These are phyloP conservation scores for Ormia ochracea DNA, from an alignment of 2,888 invertebrate species.

Conservation along the genomic window DNA sequence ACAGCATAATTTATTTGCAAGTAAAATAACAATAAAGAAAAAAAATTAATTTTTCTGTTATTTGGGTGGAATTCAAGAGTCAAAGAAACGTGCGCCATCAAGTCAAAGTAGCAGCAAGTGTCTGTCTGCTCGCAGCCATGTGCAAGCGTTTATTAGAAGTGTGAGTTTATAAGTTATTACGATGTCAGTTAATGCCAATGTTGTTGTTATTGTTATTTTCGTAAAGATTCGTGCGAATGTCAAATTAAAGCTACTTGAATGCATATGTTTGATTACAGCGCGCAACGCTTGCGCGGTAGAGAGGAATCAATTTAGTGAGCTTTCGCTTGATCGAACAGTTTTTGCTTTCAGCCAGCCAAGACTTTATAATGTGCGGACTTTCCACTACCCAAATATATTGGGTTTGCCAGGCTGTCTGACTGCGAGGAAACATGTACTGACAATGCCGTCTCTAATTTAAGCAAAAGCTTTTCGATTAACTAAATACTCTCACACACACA, in stretches of 20 bases:
- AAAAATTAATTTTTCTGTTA: slow-evolving; percentile 9
- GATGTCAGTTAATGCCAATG: not conserved
- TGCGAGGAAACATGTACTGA: not conserved
- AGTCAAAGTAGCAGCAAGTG: slow-evolving; percentile 19
- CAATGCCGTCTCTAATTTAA: not conserved
- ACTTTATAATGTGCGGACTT: too few relatives aligned
- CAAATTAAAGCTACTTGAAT: slow-evolving; percentile 34
- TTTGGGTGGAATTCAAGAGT: slow-evolving; percentile 4
- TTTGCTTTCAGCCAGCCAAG: too few relatives aligned
- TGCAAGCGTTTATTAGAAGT: not conserved
- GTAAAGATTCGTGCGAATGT: slow-evolving; percentile 60
- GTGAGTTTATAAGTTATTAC: slow-evolving; percentile 6
- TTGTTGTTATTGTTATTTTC: slow-evolving; percentile 21
- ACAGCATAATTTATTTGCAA: slow-evolving; percentile 26
- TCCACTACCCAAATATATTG: too few relatives aligned
- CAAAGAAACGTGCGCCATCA: not conserved
- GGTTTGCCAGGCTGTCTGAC: not conserved
- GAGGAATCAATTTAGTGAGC: not conserved
- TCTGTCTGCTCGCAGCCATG: not conserved
- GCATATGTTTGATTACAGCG: slow-evolving; percentile 12
- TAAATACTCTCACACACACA: too few relatives aligned
- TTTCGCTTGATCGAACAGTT: not conserved
- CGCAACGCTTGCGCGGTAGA: not conserved
- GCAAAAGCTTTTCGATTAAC: not conserved
- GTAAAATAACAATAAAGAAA: not conserved